phyloP scores from a whole-genome alignment of 2,113 vertebrate species.

The Sander lucioperca region DNA sequence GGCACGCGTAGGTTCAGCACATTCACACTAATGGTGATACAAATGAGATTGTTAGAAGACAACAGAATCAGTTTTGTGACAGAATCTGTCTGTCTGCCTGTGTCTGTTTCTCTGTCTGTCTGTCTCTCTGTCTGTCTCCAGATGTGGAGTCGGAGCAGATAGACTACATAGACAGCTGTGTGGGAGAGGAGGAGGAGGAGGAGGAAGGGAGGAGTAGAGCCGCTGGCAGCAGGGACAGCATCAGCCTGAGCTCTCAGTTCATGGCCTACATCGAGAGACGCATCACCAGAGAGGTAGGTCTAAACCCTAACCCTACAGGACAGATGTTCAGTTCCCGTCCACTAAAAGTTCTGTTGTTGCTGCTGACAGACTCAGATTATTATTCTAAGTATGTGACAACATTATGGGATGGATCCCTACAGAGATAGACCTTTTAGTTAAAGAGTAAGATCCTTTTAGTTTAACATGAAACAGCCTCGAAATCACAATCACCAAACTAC shows the following conservation, averaged over 20 bases:
- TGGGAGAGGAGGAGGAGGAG: conserved; percentile 70
- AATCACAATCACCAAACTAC: too few species aligned
- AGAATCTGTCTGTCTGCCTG: neutral
- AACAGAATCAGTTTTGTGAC: neutral
- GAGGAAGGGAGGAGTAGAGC: conserved; percentile 45
- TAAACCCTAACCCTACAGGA: too few species aligned
- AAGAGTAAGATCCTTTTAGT: too few species aligned
- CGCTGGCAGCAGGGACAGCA: conserved; percentile 22
- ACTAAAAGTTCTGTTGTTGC: too few species aligned
- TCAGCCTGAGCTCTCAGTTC: conserved; percentile 80
- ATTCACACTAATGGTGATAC: fast-evolving
- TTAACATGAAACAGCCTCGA: too few species aligned
- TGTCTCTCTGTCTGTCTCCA: too few species aligned
- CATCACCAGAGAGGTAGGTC: conserved; percentile 73
- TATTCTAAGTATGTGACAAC: too few species aligned
- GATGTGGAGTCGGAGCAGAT: conserved; percentile 75
- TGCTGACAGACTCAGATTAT: too few species aligned
- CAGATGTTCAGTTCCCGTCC: too few species aligned
- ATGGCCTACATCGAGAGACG: conserved; percentile 81
- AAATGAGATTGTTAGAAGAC: neutral
- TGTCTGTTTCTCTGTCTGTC: too few species aligned
- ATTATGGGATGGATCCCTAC: too few species aligned
- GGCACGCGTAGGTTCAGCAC: conserved; percentile 87
- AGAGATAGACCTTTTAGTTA: too few species aligned
- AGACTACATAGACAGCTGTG: conserved; percentile 78